phyloP scores from a whole-genome alignment of 2,797 vertebrate species.

The Pangasius mekongensis region DNA sequence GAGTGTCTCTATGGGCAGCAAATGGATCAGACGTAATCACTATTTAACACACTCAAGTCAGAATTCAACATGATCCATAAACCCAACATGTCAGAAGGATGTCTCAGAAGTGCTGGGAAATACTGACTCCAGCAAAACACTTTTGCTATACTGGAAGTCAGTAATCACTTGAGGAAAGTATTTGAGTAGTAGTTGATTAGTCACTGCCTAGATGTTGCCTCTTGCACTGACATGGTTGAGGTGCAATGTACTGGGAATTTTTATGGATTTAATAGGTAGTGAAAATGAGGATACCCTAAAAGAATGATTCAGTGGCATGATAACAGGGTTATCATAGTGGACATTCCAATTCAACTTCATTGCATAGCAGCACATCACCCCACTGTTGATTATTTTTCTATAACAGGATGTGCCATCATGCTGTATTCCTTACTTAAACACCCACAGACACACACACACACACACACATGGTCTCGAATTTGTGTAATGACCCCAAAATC shows the following conservation, averaged over 20 bases:
- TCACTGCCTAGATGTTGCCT: background rate
- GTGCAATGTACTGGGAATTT: no score
- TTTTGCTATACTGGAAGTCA: conserved; percentile 9
- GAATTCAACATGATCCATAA: conserved; percentile 39
- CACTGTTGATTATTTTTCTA: background rate
- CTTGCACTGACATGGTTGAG: background rate
- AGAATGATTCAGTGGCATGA: no score
- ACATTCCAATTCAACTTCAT: background rate
- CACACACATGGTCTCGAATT: background rate
- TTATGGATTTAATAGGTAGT: no score
- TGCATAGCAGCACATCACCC: background rate
- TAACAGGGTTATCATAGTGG: no score
- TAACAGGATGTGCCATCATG: background rate
- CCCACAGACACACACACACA: background rate
- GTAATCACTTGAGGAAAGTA: conserved; percentile 7
- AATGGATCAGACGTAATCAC: conserved; percentile 22
- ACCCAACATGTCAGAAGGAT: conserved; percentile 22
- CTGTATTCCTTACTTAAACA: background rate
- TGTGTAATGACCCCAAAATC: conserved; percentile 1
- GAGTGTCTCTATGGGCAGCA: conserved; percentile 7
- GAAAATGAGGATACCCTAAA: no score
- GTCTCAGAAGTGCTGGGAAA: conserved; percentile 38
- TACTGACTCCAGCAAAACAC: conserved; percentile 4
- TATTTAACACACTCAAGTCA: conserved; percentile 45
- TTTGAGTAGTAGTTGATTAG: background rate